A percentile compares a stretch with the other conserved stretches of the same genome.
These are phyloP conservation scores for Rhinichthys klamathensis DNA, from an alignment of 2,113 vertebrate genomes.

Conservation along the genomic window DNA sequence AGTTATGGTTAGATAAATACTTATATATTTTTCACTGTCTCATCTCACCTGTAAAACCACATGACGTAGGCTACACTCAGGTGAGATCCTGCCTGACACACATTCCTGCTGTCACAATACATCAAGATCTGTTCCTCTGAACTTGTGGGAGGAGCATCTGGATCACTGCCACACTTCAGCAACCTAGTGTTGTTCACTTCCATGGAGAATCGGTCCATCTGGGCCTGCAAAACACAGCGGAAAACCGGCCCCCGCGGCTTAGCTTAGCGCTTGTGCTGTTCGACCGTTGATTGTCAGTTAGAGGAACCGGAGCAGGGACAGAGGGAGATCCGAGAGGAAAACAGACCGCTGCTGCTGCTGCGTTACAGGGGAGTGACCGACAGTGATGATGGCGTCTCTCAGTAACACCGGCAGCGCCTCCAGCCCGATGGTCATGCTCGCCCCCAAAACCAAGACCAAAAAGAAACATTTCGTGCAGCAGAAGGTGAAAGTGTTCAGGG, in stretches of 20 bases:
- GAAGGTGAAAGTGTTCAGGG: slow-evolving; percentile 91
- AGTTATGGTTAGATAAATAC: background rate
- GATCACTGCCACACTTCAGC: slow-evolving; percentile 11
- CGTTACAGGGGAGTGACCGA: slow-evolving; percentile 25
- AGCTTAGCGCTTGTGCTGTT: background rate
- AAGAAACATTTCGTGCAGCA: slow-evolving; percentile 96
- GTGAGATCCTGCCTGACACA: slow-evolving; percentile 27
- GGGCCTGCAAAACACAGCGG: background rate
- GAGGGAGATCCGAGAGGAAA: slow-evolving; percentile 2
- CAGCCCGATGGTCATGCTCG: slow-evolving; percentile 79
- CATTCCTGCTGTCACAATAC: slow-evolving; percentile 36
- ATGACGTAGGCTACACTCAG: slow-evolving; percentile 36
- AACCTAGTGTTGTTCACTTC: background rate
- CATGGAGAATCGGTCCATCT: background rate
- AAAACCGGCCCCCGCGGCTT: background rate
- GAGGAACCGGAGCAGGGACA: slow-evolving; percentile 27
- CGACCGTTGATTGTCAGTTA: slow-evolving; percentile 27
- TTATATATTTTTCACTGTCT: background rate
- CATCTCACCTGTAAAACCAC: slow-evolving; percentile 32
- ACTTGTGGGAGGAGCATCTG: slow-evolving; percentile 19
- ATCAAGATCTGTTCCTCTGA: background rate
- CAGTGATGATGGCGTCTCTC: slow-evolving; percentile 74
- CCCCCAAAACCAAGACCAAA: slow-evolving; percentile 88
- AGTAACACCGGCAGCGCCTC: slow-evolving; percentile 72
- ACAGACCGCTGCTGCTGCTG: slow-evolving; percentile 12